Evolutionary conservation across 2,888 invertebrate genomes (phyloP).

Genomic region (Nowickia ferox): DNA sequence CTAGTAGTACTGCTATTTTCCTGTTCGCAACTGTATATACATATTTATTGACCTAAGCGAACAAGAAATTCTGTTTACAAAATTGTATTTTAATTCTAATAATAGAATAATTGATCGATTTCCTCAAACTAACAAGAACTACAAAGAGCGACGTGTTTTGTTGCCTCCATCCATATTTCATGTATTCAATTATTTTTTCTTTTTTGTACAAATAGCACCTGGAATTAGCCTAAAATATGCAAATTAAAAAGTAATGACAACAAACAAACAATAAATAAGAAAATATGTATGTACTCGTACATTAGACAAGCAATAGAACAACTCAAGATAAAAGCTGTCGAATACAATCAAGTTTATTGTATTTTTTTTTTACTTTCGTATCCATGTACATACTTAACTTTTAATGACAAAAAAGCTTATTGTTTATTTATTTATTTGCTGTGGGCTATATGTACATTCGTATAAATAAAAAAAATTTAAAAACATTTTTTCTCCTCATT

Average conservation of each 20-base stretch:
- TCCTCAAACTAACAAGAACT: constrained; percentile 13
- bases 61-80: too few relatives aligned
- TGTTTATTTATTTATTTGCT: too few relatives aligned
- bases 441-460: too few relatives aligned
- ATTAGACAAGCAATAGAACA: constrained; percentile 38
- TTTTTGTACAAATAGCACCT: constrained; percentile 41
- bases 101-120: not conserved
- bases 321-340: constrained; percentile 44
- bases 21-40: too few relatives aligned
- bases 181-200: not conserved
- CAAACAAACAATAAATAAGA: constrained; percentile 18
- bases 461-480: too few relatives aligned
- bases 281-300: constrained; percentile 21
- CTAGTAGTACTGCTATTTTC: too few relatives aligned
- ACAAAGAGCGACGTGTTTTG: constrained; percentile 5
- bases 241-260: constrained; percentile 11
- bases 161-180: not conserved
- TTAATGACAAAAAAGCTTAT: too few relatives aligned
- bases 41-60: too few relatives aligned
- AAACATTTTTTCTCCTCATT: too few relatives aligned
- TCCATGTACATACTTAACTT: not conserved
- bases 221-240: constrained; percentile 36
- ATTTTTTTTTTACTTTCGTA: constrained; percentile 1
- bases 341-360: constrained; percentile 3
- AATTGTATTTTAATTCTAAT: too few relatives aligned